Conservation (phyloP, 2,797 vertebrate species). For the Malacoctenus gilli region DNA sequence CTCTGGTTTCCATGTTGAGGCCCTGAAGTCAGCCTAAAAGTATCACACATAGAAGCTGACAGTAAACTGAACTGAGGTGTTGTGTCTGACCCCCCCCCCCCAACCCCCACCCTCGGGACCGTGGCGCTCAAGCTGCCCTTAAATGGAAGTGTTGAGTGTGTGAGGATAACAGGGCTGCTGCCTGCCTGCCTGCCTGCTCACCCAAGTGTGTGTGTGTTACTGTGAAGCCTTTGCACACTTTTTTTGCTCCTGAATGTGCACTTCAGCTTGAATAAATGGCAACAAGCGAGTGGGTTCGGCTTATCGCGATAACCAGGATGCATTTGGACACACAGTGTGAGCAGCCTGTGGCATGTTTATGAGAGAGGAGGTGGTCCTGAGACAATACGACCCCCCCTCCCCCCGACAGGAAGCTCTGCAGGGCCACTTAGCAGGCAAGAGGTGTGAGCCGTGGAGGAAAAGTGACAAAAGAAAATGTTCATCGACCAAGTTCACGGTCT, state of each 20-base stretch:
- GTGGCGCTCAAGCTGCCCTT: constrained; percentile 54
- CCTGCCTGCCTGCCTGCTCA: constrained; percentile 13
- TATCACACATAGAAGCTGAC: constrained; percentile 28
- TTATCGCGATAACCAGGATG: neutral
- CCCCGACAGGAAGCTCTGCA: constrained; percentile 14
- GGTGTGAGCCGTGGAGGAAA: too few species aligned
- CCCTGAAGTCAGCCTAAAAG: constrained; percentile 23
- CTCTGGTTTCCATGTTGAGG: constrained; percentile 2
- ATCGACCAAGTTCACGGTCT: too few species aligned
- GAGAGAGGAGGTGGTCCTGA: constrained; percentile 22
- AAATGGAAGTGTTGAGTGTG: constrained; percentile 66
- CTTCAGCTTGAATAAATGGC: constrained; percentile 5
- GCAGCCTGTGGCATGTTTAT: constrained; percentile 18
- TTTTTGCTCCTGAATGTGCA: constrained; percentile 1
- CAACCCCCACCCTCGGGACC: too few species aligned
- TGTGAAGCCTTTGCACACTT: neutral
- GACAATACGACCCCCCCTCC: too few species aligned
- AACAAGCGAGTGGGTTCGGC: constrained; percentile 3
- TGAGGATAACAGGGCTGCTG: constrained; percentile 19
- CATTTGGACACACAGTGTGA: neutral
- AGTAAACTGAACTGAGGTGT: constrained; percentile 52
- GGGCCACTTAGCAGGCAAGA: constrained; percentile 9
- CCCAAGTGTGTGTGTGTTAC: constrained; percentile 1
- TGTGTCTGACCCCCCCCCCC: constrained; percentile 29
- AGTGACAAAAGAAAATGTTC: too few species aligned